Percentiles rank a stretch among this genome's conserved stretches.
phyloP scores from a whole-genome alignment of 2,797 vertebrate species.

The Rhodeus uyekii region DNA sequence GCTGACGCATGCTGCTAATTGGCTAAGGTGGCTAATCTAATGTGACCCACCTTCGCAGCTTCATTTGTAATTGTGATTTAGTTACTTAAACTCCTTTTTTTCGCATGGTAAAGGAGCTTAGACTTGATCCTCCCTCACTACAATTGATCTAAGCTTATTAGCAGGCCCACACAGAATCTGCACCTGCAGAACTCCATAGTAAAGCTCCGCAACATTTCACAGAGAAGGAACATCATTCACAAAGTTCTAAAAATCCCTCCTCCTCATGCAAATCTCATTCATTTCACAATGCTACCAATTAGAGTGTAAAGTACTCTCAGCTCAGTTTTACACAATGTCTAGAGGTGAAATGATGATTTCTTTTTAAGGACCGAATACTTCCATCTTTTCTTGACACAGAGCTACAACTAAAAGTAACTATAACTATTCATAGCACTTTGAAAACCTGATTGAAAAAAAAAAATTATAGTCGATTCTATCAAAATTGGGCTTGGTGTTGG shows the following conservation, averaged over 20 bases:
- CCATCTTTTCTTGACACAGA: not conserved
- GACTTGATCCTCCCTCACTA: conserved; percentile 22
- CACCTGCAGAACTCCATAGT: not conserved
- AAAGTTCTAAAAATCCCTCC: not conserved
- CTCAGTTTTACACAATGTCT: not conserved
- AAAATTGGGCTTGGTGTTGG: too few relatives aligned
- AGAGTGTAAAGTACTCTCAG: not conserved
- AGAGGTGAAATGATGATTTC: not conserved
- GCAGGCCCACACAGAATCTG: conserved; percentile 3
- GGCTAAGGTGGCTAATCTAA: conserved; percentile 19
- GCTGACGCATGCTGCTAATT: not conserved
- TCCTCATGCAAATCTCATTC: not conserved
- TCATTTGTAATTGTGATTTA: conserved; percentile 29
- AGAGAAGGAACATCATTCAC: not conserved
- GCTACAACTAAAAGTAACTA: not conserved
- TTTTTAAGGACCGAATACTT: not conserved
- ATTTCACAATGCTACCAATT: not conserved
- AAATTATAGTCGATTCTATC: too few relatives aligned
- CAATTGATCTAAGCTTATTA: conserved; percentile 31
- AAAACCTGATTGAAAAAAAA: too few relatives aligned
- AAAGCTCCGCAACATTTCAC: not conserved
- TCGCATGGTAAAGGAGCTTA: conserved; percentile 24
- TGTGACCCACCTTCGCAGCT: conserved; percentile 20
- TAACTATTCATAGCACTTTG: too few relatives aligned
- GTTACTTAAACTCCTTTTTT: conserved; percentile 24